Evolutionary conservation across 2,888 invertebrate species (phyloP).

Genomic region (Drosophila sordidula): DNA sequence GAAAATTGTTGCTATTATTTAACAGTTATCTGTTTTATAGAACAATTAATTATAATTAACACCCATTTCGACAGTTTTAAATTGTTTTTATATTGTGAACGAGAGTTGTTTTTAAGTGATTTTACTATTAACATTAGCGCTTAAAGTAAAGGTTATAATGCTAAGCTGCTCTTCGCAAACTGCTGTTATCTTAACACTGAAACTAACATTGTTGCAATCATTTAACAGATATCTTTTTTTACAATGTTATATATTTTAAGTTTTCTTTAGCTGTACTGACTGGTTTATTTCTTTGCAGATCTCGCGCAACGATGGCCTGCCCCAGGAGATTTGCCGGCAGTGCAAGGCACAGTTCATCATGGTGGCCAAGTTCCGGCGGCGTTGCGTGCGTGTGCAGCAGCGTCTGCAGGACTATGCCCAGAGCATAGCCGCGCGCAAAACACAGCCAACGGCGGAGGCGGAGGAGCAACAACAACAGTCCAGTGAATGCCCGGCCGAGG

Average conservation of each 20-base stretch:
- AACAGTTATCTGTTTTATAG: too few relatives aligned
- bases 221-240: conserved; percentile 1
- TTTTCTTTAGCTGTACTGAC: neutral
- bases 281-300: conserved; percentile 58
- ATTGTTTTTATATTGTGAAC: too few relatives aligned
- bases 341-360: conserved; percentile 81
- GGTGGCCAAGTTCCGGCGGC: conserved; percentile 82
- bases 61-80: too few relatives aligned
- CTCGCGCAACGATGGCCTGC: conserved; percentile 77
- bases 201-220: neutral
- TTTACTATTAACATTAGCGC: too few relatives aligned
- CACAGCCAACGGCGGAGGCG: conserved; percentile 26
- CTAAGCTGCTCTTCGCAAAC: too few relatives aligned
- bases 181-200: neutral
- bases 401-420: conserved; percentile 62
- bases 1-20: too few relatives aligned
- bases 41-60: too few relatives aligned
- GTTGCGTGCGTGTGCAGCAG: conserved; percentile 78
- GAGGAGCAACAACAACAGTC: conserved; percentile 1
- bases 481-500: conserved; percentile 10
- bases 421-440: conserved; percentile 43
- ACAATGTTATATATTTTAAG: neutral
- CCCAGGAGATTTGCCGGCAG: conserved; percentile 81
- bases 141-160: too few relatives aligned
- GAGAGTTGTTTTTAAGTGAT: too few relatives aligned